Evolutionary conservation across 1,140 invertebrate genomes (phyloP).

Genomic region (Liolophura sinensis): DNA sequence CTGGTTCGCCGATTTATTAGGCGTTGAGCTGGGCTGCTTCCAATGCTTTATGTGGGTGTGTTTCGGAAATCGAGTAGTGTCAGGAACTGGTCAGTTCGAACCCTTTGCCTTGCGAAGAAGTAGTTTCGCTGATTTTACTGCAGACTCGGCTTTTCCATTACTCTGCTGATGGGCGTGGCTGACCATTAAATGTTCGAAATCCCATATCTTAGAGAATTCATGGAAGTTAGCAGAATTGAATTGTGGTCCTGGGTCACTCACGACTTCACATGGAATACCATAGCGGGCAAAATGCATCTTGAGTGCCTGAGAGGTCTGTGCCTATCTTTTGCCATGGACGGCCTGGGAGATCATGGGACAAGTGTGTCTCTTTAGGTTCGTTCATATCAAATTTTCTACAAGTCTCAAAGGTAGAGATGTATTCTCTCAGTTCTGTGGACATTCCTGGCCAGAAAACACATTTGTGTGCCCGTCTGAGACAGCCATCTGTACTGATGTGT

Average conservation of each 20-base stretch:
- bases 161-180: constrained; percentile 18
- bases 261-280: constrained; percentile 21
- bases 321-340: too few relatives aligned
- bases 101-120: constrained; percentile 16
- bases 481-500: too few relatives aligned
- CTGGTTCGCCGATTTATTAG: constrained; percentile 24
- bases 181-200: constrained; percentile 25
- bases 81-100: constrained; percentile 12
- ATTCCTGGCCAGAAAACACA: too few relatives aligned
- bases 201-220: constrained; percentile 22
- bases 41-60: constrained; percentile 20
- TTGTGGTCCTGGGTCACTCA: constrained; percentile 25
- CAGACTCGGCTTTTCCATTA: constrained; percentile 31
- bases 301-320: too few relatives aligned
- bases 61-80: constrained; percentile 25
- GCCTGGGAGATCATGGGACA: too few relatives aligned
- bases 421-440: too few relatives aligned
- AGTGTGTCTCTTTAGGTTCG: too few relatives aligned
- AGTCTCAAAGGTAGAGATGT: too few relatives aligned
- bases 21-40: constrained; percentile 20
- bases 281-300: constrained; percentile 24
- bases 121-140: constrained; percentile 29
- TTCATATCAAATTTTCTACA: too few relatives aligned
- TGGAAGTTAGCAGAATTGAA: constrained; percentile 25
- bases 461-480: too few relatives aligned